phyloP scores from a whole-genome alignment of 1,140 invertebrate genomes.

The Globodera ellingtonae region DNA sequence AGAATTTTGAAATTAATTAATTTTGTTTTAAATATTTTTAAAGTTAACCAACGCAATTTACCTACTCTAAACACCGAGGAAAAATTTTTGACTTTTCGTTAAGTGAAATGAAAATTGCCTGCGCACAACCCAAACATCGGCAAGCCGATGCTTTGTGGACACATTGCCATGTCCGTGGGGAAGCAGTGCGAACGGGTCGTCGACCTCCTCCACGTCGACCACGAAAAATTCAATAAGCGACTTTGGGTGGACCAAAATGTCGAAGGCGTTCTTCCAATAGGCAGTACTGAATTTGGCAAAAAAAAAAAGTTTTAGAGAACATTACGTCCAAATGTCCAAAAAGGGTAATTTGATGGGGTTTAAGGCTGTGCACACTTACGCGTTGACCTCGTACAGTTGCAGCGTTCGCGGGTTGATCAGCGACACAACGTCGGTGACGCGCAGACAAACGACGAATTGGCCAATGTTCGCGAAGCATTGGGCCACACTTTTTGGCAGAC shows the following conservation, averaged over 20 bases:
- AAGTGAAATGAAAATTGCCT: neutral
- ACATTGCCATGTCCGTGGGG: constrained; percentile 77
- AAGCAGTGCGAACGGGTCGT: constrained; percentile 72
- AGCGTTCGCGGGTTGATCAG: constrained; percentile 88
- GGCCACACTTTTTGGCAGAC: constrained; percentile 82
- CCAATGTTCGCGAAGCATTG: constrained; percentile 88
- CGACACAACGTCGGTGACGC: constrained; percentile 85
- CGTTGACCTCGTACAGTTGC: constrained; percentile 74
- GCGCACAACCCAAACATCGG: constrained; percentile 89
- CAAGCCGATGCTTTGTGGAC: constrained; percentile 83
- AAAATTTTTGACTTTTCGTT: neutral
- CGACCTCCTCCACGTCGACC: constrained; percentile 87
- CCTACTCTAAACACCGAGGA: neutral
- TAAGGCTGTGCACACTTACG: constrained; percentile 41
- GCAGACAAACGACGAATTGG: constrained; percentile 83
- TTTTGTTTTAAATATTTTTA: neutral
- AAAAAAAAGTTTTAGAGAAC: constrained; percentile 70
- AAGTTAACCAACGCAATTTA: too few species aligned
- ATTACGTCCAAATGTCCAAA: too few species aligned
- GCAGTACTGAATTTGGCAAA: constrained; percentile 78
- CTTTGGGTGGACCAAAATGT: constrained; percentile 83
- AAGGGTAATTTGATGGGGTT: too few species aligned
- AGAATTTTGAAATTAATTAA: neutral
- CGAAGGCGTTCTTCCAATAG: constrained; percentile 86
- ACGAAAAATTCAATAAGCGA: constrained; percentile 89